A percentile compares a stretch with the other conserved stretches of the same genome.
These are phyloP conservation scores for Melanerpes aurifrons DNA, from an alignment of 2,113 vertebrate species.

Conservation along the genomic window DNA sequence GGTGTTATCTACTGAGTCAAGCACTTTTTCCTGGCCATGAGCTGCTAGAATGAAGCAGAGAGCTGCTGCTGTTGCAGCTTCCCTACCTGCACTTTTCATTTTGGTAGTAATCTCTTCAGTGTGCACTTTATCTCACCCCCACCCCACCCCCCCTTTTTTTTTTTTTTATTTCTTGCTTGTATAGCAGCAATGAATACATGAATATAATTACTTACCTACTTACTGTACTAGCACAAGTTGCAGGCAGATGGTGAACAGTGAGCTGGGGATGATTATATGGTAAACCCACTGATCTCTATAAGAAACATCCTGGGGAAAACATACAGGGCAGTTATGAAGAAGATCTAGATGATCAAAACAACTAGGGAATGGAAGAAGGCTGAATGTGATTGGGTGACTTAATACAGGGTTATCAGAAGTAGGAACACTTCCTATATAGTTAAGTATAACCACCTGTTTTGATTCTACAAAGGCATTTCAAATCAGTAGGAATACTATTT, in stretches of 20 bases:
- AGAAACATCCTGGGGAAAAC: not conserved
- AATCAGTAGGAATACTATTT: constrained; percentile 14
- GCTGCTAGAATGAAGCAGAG: not conserved
- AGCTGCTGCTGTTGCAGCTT: not conserved
- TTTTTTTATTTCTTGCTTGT: not conserved
- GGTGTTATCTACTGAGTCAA: not conserved
- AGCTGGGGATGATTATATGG: constrained; percentile 13
- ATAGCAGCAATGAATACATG: not conserved
- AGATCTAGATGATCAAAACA: constrained; percentile 32
- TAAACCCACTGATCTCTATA: not conserved
- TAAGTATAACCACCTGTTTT: constrained; percentile 16
- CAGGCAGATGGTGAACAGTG: not conserved
- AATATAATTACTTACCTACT: not conserved
- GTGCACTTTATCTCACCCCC: not conserved
- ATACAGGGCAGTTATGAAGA: not conserved
- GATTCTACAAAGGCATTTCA: constrained; percentile 2
- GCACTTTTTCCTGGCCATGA: not conserved
- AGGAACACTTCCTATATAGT: not conserved
- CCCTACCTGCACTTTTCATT: not conserved
- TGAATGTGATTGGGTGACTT: constrained; percentile 27
- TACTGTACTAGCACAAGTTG: not conserved
- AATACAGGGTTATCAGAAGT: constrained; percentile 2
- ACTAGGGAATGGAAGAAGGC: not conserved
- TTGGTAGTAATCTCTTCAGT: not conserved
- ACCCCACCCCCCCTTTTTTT: not conserved